Evolutionary conservation across 2,113 vertebrate species (phyloP), one percentile per base, ranked within the genome.

Genomic region (Coptodon bakossiorum): DNA sequence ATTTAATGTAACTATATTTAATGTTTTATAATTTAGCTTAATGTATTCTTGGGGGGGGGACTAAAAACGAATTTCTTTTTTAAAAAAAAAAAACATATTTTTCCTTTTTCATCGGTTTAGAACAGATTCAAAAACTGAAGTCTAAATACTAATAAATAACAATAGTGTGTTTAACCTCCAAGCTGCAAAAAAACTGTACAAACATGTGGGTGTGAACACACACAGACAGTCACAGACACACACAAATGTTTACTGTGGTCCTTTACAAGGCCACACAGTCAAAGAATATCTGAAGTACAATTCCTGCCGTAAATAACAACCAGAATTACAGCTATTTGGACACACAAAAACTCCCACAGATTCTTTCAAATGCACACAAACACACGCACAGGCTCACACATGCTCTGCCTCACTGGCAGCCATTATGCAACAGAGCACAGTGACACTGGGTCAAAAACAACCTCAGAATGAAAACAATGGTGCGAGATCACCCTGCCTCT

Each of bases 381-480:
- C 45, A 84, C 17, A n/a, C 12, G 31, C 11, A 50, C 34, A 54
- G 22, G 34, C 57, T 56, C 66, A 52, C 34, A 56, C 40, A 53
- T 10, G 82, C 82, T 89, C 6, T 81, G 78, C 38, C 34, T 73
- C 83, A 29, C 73, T 29, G 53, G 56, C 34, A 31, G 86, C 82
- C 48, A 57, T 92, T 95, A 94, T 63, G 92, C 80, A 92, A 92
- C 56, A 86, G 93, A 88, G 84, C 53, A 73, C 45, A 80, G 85
- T 85, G 93, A 94, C 92, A 93, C 12, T 1, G 66, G 88, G 88
- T 93, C 92, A 93, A 93, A 93, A 95, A 95, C 94, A 95, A 92
- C 71, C 81, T 34, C 59, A 43, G 63, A 91, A 80, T 73, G 86
- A 93, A 91, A 93, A 94, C 94, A 95, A 84, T 88, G 79, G 22